Evolutionary conservation across 2,888 invertebrate species (phyloP), one percentile per base, ranked within the genome.

Genomic region (Anthoptus insignis): DNA sequence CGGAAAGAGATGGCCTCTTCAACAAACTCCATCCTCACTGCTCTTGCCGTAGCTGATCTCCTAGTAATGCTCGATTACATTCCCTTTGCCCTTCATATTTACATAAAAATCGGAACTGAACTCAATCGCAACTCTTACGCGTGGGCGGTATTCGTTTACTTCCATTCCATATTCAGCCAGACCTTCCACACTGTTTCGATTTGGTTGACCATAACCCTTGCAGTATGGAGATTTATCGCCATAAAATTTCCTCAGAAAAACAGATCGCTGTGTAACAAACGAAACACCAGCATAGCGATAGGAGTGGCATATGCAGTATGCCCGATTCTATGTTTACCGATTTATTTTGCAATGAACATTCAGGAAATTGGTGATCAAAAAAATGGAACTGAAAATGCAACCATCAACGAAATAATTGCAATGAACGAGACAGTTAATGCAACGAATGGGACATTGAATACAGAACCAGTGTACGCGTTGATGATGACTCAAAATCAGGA

Each of bases 61-160:
- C 94, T 98, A 19, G 98, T 99, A 37, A 99, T 99, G 96, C 94
- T 99, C 76, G 98, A 98, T 79, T 99, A 99, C 87, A 97, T 99
- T 67, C 98, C 99, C 0, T 97, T 97, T 81, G 96, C 97, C 1
- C 94, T 97, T 64, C 97, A 98, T 82, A 95, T 96, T 69, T 97
- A 97, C 80, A 94, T 97, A 19, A 94, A 95, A 53, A 91, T 93
- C 21, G 90, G 91, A 4, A 86, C 91, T 16, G 89, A 84, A 61
- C 83, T 91, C 22, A 91, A 93, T 70, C 81, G 84, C 24, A 89
- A 92, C 73, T 90, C 91, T 0, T 98, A 97, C 83, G 94, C 95
- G 2, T 97, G 97, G 97, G 96, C 97, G 0, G 94, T 96, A 32
- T 98, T 97, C 82, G 97, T 98, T 11, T 95, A 97, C 73, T 97